These are phyloP conservation scores for Radopholus similis DNA, from an alignment of 1,140 invertebrate species.

Conservation along the genomic window DNA sequence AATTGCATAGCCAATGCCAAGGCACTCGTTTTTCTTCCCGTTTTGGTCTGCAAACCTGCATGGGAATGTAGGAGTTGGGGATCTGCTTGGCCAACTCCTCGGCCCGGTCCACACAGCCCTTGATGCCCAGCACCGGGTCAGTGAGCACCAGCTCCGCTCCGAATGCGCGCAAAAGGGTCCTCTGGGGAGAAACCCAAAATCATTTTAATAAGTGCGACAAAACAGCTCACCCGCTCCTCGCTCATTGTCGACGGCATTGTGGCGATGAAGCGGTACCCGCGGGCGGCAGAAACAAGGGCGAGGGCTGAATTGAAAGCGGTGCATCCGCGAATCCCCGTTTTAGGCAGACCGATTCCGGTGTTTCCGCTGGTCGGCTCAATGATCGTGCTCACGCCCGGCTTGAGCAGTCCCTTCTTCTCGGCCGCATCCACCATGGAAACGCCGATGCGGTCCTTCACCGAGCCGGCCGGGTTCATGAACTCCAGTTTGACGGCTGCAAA, in stretches of 20 bases:
- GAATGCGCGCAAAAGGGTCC: constrained; percentile 53
- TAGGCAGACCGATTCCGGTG: constrained; percentile 8
- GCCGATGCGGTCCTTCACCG: constrained; percentile 58
- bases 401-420: constrained; percentile 59
- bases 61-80: constrained; percentile 51
- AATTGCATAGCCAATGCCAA: no score
- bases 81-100: constrained; percentile 45
- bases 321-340: not conserved
- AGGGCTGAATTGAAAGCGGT: constrained; percentile 14
- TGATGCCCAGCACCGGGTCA: constrained; percentile 49
- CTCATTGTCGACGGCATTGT: constrained; percentile 63
- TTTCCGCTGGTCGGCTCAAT: constrained; percentile 53
- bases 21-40: no score
- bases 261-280: constrained; percentile 60
- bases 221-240: constrained; percentile 27
- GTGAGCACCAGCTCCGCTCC: constrained; percentile 56
- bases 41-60: constrained; percentile 29
- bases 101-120: constrained; percentile 54
- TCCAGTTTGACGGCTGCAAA: constrained; percentile 50
- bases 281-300: constrained; percentile 41
- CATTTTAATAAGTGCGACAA: constrained; percentile 11
- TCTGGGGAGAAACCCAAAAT: constrained; percentile 36
- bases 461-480: constrained; percentile 56
- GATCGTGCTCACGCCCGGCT: constrained; percentile 58
- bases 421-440: constrained; percentile 59